phyloP scores from a whole-genome alignment of 2,888 invertebrate species.

The Psococerastis gibbosa region DNA sequence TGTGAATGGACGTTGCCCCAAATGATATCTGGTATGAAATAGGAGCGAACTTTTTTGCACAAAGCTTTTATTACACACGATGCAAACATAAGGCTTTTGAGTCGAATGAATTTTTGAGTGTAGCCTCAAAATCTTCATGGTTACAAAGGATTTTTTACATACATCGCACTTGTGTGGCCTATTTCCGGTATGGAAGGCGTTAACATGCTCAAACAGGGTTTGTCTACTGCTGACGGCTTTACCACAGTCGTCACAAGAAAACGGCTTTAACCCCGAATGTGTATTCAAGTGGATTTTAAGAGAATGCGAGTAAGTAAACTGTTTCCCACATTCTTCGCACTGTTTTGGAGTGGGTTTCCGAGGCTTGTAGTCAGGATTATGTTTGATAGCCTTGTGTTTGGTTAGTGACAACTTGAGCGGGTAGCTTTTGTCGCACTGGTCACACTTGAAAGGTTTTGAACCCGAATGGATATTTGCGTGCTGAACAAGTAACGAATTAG shows the following conservation, averaged over 20 bases:
- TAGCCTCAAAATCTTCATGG: slow-evolving; percentile 2
- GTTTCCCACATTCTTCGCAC: slow-evolving; percentile 25
- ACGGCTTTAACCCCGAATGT: slow-evolving; percentile 33
- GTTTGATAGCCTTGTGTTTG: slow-evolving; percentile 12
- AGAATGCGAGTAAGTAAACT: slow-evolving; percentile 22
- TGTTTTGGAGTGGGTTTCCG: background rate
- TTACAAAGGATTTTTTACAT: slow-evolving; percentile 24
- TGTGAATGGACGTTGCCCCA: slow-evolving; percentile 12
- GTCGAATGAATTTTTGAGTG: slow-evolving; percentile 7
- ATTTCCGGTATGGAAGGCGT: slow-evolving; percentile 24
- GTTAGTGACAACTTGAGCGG: slow-evolving; percentile 14
- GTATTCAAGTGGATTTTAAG: slow-evolving; percentile 35
- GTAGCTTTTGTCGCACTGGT: slow-evolving; percentile 15
- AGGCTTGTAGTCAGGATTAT: slow-evolving; percentile 7
- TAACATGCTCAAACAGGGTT: slow-evolving; percentile 34
- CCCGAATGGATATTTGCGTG: slow-evolving; percentile 10
- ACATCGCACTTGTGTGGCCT: slow-evolving; percentile 22
- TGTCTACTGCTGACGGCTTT: slow-evolving; percentile 24
- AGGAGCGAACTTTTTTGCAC: slow-evolving; percentile 12
- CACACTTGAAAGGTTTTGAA: slow-evolving; percentile 14
- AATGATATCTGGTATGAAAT: slow-evolving; percentile 13
- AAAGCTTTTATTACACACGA: slow-evolving; percentile 12
- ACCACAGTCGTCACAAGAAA: slow-evolving; percentile 23
- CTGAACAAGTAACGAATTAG: background rate
- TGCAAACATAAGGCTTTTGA: slow-evolving; percentile 11